Evolutionary conservation across 2,888 invertebrate genomes (phyloP).

Genomic region (Aphelenchoides bicaudatus): DNA sequence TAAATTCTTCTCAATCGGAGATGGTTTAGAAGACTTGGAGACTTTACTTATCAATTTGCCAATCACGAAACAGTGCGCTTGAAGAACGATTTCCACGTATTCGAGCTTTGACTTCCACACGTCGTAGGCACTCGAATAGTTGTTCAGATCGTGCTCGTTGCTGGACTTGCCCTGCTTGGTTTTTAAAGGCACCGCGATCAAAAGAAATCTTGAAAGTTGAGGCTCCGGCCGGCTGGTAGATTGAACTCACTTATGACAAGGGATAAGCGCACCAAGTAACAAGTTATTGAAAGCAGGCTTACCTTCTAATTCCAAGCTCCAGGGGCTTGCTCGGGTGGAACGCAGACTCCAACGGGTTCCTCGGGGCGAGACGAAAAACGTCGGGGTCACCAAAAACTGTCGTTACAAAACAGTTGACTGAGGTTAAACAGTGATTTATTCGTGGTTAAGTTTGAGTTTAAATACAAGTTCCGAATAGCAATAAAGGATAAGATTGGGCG

Average conservation of each 20-base stretch:
- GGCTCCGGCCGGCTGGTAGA: constrained; percentile 4
- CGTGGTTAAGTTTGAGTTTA: neutral
- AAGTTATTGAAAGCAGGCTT: constrained; percentile 3
- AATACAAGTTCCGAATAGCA: constrained; percentile 4
- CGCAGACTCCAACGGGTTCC: constrained; percentile 3
- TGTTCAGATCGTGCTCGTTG: neutral
- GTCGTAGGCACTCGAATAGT: constrained; percentile 4
- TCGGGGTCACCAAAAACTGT: constrained; percentile 3
- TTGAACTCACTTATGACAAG: neutral
- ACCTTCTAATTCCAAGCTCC: constrained; percentile 1
- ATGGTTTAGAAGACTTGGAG: neutral
- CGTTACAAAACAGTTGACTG: constrained; percentile 1
- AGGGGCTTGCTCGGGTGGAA: neutral
- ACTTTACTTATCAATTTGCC: constrained; percentile 1
- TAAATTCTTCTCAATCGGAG: neutral
- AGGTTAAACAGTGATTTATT: too few species aligned
- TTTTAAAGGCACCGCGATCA: constrained; percentile 1
- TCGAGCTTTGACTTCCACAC: constrained; percentile 4
- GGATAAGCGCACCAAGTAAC: constrained; percentile 1
- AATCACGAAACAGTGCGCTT: constrained; percentile 1
- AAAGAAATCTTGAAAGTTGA: constrained; percentile 2
- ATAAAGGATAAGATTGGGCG: too few species aligned
- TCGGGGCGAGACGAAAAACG: constrained; percentile 2
- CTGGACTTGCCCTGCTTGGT: constrained; percentile 1
- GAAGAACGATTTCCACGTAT: constrained; percentile 1